phyloP scores from a whole-genome alignment of 1,140 invertebrate species.

The Macrotrachela quadricornifera region DNA sequence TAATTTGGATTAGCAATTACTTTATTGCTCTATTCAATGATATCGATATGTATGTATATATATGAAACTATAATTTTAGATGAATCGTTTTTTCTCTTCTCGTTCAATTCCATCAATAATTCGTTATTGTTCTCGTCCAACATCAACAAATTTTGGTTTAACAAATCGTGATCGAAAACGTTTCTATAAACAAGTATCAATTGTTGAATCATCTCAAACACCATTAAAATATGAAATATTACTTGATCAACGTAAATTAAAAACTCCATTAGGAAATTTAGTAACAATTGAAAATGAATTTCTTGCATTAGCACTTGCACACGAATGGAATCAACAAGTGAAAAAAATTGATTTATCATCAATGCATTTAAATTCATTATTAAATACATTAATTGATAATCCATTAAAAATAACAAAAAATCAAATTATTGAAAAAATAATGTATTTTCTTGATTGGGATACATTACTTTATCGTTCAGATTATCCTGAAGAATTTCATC shows the following conservation, averaged over 20 bases:
- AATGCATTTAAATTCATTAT: slow-evolving; percentile 67
- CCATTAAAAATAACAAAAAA: slow-evolving; percentile 53
- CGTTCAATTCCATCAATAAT: too few species aligned
- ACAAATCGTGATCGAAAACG: slow-evolving; percentile 1
- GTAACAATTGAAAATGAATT: slow-evolving; percentile 58
- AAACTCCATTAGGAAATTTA: slow-evolving; percentile 56
- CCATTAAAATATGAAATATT: slow-evolving; percentile 40
- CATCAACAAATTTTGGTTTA: not conserved
- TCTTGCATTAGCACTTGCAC: slow-evolving; percentile 66
- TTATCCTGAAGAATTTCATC: too few species aligned
- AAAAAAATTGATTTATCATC: slow-evolving; percentile 48
- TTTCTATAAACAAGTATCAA: slow-evolving; percentile 5
- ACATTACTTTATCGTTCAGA: too few species aligned
- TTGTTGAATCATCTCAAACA: not conserved
- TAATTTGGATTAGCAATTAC: too few species aligned
- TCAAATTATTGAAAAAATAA: slow-evolving; percentile 37
- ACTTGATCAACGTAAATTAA: slow-evolving; percentile 58
- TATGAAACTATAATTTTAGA: too few species aligned
- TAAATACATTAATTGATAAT: slow-evolving; percentile 72
- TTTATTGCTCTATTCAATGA: too few species aligned
- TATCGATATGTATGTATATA: too few species aligned
- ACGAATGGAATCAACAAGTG: slow-evolving; percentile 66
- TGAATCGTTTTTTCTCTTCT: too few species aligned
- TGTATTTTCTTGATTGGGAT: too few species aligned
- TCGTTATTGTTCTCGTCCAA: not conserved